phyloP scores from a whole-genome alignment of 2,797 vertebrate genomes.

The Microhierax caerulescens region DNA sequence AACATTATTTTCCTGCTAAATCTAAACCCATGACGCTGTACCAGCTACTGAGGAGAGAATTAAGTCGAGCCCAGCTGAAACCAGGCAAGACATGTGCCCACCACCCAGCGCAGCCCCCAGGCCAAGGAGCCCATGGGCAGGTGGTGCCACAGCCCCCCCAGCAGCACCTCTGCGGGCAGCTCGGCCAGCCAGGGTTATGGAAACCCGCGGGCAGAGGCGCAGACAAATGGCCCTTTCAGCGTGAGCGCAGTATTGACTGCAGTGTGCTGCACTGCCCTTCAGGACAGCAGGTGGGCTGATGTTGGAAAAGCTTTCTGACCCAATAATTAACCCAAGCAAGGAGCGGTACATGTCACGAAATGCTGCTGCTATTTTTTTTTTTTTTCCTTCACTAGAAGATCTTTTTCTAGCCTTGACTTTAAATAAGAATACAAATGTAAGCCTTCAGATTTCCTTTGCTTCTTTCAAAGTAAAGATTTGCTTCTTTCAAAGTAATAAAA shows the following conservation, averaged over 20 bases:
- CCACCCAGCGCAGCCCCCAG: not conserved
- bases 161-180: not conserved
- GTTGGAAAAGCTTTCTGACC: not conserved
- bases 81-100: not conserved
- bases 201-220: not conserved
- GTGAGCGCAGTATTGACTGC: fast-evolving
- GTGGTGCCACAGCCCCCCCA: not conserved
- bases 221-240: not conserved
- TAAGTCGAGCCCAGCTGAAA: no score
- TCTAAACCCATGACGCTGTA: no score
- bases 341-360: not conserved
- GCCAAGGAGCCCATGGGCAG: not conserved
- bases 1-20: no score
- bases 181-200: not conserved
- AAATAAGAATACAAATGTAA: not conserved
- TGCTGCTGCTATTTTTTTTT: not conserved
- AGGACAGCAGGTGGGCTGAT: not conserved
- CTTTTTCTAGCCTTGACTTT: not conserved
- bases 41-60: no score
- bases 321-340: not conserved
- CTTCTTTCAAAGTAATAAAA: not conserved
- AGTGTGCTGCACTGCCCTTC: not conserved
- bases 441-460: not conserved
- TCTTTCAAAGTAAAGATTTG: not conserved
- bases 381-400: fast-evolving